phyloP scores from a whole-genome alignment of 2,113 vertebrate genomes.

The Microcebus lehilahytsara region DNA sequence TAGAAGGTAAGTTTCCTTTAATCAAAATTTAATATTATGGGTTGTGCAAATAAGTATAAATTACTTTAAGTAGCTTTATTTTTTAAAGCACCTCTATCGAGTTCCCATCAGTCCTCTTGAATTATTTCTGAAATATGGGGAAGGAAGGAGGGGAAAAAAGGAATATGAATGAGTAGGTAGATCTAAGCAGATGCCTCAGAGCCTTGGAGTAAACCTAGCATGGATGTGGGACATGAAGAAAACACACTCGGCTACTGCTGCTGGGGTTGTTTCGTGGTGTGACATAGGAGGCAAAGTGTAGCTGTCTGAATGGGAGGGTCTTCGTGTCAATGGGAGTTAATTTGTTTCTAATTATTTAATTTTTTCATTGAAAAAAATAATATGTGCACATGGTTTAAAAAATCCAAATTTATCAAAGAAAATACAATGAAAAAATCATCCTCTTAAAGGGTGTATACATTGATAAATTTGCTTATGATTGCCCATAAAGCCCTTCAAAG shows the following conservation, averaged over 20 bases:
- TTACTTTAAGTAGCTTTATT: conserved; percentile 19
- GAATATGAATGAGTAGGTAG: background rate
- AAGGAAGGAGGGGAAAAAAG: background rate
- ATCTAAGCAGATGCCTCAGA: background rate
- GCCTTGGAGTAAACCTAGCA: background rate
- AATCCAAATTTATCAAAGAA: background rate
- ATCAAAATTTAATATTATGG: conserved; percentile 2
- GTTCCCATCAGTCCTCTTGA: background rate
- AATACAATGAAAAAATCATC: background rate
- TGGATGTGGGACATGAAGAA: background rate
- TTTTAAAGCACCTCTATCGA: background rate
- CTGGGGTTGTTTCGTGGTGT: background rate
- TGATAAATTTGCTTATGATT: background rate
- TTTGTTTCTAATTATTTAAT: conserved; percentile 5
- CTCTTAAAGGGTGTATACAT: background rate
- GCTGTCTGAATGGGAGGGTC: background rate
- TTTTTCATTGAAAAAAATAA: background rate
- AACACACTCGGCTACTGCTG: background rate
- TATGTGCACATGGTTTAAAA: background rate
- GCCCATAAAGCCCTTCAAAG: background rate
- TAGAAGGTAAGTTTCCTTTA: background rate
- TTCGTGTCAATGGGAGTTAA: background rate
- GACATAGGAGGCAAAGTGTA: background rate
- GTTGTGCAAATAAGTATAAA: background rate
- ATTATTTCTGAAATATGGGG: conserved; percentile 7